Evolutionary conservation across 2,888 invertebrate species (phyloP), one percentile per base, ranked within the genome.

Genomic region (Psylliodes chrysocephalus): DNA sequence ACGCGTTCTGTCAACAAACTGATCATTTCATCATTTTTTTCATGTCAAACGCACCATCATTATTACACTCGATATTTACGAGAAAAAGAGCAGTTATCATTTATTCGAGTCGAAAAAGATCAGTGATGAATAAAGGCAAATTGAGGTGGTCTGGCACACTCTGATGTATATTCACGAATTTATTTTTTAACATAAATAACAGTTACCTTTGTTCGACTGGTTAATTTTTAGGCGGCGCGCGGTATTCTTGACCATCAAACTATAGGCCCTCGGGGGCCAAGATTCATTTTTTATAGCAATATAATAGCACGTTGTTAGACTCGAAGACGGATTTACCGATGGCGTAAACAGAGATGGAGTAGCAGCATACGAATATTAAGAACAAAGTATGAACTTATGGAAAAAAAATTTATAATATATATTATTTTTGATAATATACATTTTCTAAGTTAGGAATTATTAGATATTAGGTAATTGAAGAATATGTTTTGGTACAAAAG

Each of bases 251-350:
- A 59, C 49, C 64, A 60, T 63, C 63, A 67, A 66, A 67, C 71
- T 68, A 69, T 52, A 33, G 56, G 61, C 68, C 71, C 67, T 65
- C 59, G 60, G 68, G 69, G 70, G 60, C 54, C 51, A 66, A 59
- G 67, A 70, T 70, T 71, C 69, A 72, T 71, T 72, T 69, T 71
- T 70, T 70, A 73, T 70, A 70, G 66, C 69, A 71, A 68, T 70
- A 67, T 70, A 71, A 66, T 68, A 60, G 64, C 64, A 67, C 18
- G 64, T 65, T 68, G 56, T 52, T 61, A 46, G 40, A 46, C 52
- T 59, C 55, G 57, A 54, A 67, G 65, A 65, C 60, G 68, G 64
- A 65, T 63, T 59, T 61, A 49, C 54, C 35, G 61, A 47, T 49
- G 54, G 61, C 30, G 47, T 35, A 56, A 10, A 22, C 61, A 53